Evolutionary conservation across 2,797 vertebrate species (phyloP).

Genomic region (Orientallactaga sibirica): DNA sequence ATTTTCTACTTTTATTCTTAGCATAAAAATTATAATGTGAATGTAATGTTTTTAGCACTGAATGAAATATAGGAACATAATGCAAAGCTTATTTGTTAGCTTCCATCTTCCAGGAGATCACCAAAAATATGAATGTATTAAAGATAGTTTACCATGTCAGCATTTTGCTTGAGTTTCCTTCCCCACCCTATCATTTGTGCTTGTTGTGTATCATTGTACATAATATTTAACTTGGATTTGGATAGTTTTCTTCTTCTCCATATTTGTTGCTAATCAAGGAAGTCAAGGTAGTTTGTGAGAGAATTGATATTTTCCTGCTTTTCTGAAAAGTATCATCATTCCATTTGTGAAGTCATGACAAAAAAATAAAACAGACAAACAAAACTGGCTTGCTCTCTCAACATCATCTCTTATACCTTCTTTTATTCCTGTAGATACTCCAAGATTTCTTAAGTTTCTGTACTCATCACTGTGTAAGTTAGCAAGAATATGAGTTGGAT

Average conservation of each 20-base stretch:
- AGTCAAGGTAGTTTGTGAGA: not conserved
- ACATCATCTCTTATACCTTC: not conserved
- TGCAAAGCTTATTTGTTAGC: not conserved
- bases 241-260: not conserved
- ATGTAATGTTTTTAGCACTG: not conserved
- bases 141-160: not conserved
- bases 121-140: no score
- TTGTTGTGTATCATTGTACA: not conserved
- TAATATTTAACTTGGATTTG: not conserved
- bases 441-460: not conserved
- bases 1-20: not conserved
- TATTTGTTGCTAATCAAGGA: not conserved
- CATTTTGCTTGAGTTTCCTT: not conserved
- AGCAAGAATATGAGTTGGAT: not conserved
- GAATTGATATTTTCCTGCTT: not conserved
- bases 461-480: not conserved
- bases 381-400: not conserved
- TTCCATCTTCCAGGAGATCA: not conserved
- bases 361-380: not conserved
- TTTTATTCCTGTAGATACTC: not conserved
- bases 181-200: not conserved
- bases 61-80: not conserved
- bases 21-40: not conserved
- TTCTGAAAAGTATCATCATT: not conserved
- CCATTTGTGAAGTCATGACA: not conserved